phyloP scores from a whole-genome alignment of 2,113 vertebrate genomes.

The Scalopus aquaticus region DNA sequence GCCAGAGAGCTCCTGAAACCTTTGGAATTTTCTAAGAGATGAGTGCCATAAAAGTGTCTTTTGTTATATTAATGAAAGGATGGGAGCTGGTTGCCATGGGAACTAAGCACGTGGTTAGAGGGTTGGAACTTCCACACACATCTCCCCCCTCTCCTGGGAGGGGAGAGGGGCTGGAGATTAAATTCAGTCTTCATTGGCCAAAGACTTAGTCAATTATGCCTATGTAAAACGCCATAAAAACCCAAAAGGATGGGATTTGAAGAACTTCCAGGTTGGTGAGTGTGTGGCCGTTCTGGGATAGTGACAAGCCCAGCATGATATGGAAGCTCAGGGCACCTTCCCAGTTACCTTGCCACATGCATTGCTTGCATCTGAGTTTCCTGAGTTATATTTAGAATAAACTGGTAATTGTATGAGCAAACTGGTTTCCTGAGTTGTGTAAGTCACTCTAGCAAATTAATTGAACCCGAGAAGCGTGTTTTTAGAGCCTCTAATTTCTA shows the following conservation, averaged over 20 bases:
- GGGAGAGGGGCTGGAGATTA: not conserved
- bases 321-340: not conserved
- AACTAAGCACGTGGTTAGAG: not conserved
- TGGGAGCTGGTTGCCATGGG: not conserved
- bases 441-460: not conserved
- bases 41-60: not conserved
- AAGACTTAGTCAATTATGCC: not conserved
- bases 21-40: not conserved
- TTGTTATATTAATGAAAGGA: not conserved
- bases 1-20: not conserved
- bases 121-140: not conserved
- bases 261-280: not conserved
- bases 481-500: not conserved
- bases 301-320: not conserved
- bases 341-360: not conserved
- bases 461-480: not conserved
- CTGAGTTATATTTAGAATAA: not conserved
- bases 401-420: not conserved
- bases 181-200: not conserved
- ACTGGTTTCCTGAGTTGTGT: not conserved
- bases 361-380: not conserved
- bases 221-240: not conserved
- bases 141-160: not conserved
- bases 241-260: not conserved
- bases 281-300: not conserved